phyloP scores from a whole-genome alignment of 1,140 invertebrate species.

The Octopus sinensis region DNA sequence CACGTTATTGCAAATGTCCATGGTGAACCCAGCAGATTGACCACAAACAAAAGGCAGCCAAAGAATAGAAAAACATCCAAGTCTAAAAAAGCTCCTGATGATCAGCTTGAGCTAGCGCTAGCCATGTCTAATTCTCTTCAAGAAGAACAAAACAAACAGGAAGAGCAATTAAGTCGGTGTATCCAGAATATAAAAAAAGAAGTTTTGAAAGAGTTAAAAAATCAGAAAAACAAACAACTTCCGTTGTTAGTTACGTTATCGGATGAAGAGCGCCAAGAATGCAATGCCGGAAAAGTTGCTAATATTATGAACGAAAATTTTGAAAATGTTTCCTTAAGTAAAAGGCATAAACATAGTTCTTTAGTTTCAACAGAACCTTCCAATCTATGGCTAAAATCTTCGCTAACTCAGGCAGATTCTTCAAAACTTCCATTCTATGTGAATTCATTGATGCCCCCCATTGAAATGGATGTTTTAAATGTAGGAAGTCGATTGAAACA shows the following conservation, averaged over 20 bases:
- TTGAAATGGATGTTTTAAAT: constrained; percentile 25
- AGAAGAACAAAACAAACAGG: neutral
- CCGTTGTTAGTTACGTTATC: neutral
- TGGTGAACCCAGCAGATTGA: too few relatives aligned
- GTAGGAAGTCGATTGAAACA: constrained; percentile 35
- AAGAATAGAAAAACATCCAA: too few relatives aligned
- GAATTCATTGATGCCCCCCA: constrained; percentile 37
- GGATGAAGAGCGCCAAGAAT: neutral
- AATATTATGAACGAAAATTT: neutral
- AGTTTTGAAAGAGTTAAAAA: neutral
- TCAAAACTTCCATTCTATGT: constrained; percentile 32
- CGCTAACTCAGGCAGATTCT: neutral
- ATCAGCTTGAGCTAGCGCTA: neutral
- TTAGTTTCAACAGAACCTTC: neutral
- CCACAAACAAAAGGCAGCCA: too few relatives aligned
- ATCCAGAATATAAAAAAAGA: neutral
- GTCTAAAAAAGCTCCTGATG: neutral
- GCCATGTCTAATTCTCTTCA: neutral
- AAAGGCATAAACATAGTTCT: neutral
- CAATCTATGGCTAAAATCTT: neutral
- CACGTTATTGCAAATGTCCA: too few relatives aligned
- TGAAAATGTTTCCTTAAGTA: neutral
- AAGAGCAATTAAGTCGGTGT: neutral
- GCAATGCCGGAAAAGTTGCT: neutral
- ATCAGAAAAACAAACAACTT: neutral